These are phyloP conservation scores for Reinhardtius hippoglossoides DNA, from an alignment of 2,113 vertebrate species.

Conservation along the genomic window DNA sequence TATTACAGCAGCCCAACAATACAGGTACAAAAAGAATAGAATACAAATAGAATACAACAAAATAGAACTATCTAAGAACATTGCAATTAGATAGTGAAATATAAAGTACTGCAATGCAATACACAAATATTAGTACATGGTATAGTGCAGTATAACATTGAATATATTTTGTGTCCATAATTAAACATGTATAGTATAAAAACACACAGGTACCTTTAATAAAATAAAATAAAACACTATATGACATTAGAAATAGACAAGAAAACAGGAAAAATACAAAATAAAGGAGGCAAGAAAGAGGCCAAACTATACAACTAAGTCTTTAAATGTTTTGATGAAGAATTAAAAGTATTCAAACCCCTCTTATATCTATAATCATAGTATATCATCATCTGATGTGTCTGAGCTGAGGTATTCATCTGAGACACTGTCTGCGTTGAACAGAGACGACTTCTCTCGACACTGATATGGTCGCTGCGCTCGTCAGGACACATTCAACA, in stretches of 20 bases:
- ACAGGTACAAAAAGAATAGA: not conserved
- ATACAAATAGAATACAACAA: too few relatives aligned
- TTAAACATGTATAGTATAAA: too few relatives aligned
- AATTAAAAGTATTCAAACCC: not conserved
- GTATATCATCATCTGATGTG: not conserved
- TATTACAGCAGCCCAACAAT: too few relatives aligned
- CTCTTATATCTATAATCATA: not conserved
- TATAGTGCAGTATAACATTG: not conserved
- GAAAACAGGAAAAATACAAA: too few relatives aligned
- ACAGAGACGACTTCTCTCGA: slow-evolving; percentile 17
- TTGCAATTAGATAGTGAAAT: too few relatives aligned
- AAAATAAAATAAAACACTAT: not conserved
- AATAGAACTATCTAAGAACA: too few relatives aligned
- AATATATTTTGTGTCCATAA: not conserved
- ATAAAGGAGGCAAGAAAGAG: not conserved
- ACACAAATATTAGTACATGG: too few relatives aligned
- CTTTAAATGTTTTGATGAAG: not conserved
- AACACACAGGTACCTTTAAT: not conserved
- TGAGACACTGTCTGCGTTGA: not conserved
- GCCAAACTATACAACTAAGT: not conserved
- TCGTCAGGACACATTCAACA: slow-evolving; percentile 69
- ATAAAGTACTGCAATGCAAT: too few relatives aligned
- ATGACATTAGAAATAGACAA: not conserved
- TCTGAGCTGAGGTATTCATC: not conserved
- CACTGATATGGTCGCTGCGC: slow-evolving; percentile 20